phyloP scores from a whole-genome alignment of 1,140 invertebrate species.

The Meloidogyne exigua region DNA sequence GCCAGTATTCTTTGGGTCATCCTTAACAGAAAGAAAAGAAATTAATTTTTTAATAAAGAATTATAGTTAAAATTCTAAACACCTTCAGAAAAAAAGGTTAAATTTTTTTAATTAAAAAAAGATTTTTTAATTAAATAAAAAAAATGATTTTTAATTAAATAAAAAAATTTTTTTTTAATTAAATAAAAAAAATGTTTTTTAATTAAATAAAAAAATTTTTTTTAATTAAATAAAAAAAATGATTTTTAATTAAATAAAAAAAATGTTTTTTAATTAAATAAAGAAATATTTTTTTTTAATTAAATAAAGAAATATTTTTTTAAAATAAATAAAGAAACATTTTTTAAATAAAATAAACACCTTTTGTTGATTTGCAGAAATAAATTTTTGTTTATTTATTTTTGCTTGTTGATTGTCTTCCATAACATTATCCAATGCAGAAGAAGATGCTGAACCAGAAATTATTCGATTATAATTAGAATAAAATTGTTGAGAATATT shows the following conservation, averaged over 20 bases:
- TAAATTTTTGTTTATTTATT: not conserved
- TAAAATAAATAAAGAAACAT: too few species aligned
- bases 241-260: not conserved
- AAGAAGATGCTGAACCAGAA: slow-evolving; percentile 1
- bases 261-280: not conserved
- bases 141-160: not conserved
- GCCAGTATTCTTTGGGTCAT: not conserved
- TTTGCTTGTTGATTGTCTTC: not conserved
- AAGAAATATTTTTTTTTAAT: too few species aligned
- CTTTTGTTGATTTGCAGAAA: not conserved
- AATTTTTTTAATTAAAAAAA: too few species aligned
- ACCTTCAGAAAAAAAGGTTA: too few species aligned
- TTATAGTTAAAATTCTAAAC: too few species aligned
- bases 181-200: too few species aligned
- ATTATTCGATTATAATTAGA: not conserved
- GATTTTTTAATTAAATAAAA: too few species aligned
- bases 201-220: too few species aligned
- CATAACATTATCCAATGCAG: not conserved
- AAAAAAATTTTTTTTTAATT: not conserved
- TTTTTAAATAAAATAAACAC: not conserved
- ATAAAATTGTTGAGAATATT: not conserved
- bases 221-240: too few species aligned
- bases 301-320: too few species aligned
- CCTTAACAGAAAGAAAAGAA: not conserved
- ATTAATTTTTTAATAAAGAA: too few species aligned